Base-by-base conservation (phyloP, 2,797 vertebrate species). In the Coendou prehensilis region DNA sequence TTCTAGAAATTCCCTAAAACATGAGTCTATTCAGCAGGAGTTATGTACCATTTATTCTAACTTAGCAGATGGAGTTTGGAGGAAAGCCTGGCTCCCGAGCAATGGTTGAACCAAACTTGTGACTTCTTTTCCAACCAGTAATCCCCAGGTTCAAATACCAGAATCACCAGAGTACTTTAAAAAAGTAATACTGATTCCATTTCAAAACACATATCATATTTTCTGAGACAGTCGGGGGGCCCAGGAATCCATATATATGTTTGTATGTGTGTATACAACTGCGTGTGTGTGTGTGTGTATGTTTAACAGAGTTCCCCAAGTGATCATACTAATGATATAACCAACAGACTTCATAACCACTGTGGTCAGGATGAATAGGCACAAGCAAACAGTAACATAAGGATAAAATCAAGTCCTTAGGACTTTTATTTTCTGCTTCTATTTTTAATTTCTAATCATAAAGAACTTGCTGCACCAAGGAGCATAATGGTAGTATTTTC, bases 1-100 rank as follows among this genome's bases (percentile, higher is more conserved):
- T 79, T 93, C 81, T 93, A 26, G 71, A 96, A 91, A 33, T 59
- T 94, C 61, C 81, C 64, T 86, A 45, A 93, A 91, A 37, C 26
- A 30, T 6, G 17, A 67, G 5, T 89, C 69, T 41, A 1, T 52
- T 75, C 64, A 91, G 69, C 87, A 69, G 88, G 52, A 90, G 30
- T 78, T 26, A 78, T 47, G 37, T 1, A 9, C 22, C 2, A 13
- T 45, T 59, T 41, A 15, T 7, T 61, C 7, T 18, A 63, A 30
- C 10, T 75, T 76, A 78, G 63, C 59, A 41, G 33, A 15, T 69
- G 59, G 67, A 71, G n/a, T 67, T 9, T 59, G 28, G 20, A 47
- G 23, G 14, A 10, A 75, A n/a, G 3, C 67, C 50, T 71, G 22
- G 15, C 23, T 50, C 6, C 30, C 18, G 73, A 88, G 79, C 28